Evolutionary conservation across 1,140 invertebrate species (phyloP).

Genomic region (Diuraphis noxia): DNA sequence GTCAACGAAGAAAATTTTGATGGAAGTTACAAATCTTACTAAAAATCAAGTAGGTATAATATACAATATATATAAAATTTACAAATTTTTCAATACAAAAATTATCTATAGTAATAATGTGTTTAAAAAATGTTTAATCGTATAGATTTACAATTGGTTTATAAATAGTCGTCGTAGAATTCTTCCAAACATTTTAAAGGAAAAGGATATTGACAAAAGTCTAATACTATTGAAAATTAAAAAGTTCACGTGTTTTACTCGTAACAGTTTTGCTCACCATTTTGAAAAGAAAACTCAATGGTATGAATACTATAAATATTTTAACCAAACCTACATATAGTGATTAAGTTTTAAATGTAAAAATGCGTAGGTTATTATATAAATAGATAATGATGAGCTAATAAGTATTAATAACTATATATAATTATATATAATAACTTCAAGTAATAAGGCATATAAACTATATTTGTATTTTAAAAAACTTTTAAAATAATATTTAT

Average conservation of each 20-base stretch:
- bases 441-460: background rate
- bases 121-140: background rate
- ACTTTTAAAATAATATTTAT: background rate
- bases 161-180: conserved; percentile 47
- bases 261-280: conserved; percentile 13
- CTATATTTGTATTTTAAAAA: background rate
- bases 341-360: background rate
- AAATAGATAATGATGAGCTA: background rate
- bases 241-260: conserved; percentile 45
- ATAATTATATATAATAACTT: too few relatives aligned
- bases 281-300: conserved; percentile 25
- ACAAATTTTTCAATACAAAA: background rate
- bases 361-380: background rate
- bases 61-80: background rate
- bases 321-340: background rate
- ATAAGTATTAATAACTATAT: background rate
- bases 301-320: conserved; percentile 7
- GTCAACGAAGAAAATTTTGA: conserved; percentile 34
- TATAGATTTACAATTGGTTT: conserved; percentile 49
- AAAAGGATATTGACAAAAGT: conserved; percentile 36
- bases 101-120: background rate
- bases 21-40: conserved; percentile 43
- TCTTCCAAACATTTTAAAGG: conserved; percentile 45
- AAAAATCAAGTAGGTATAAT: conserved; percentile 44
- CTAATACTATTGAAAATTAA: conserved; percentile 42